phyloP scores from a whole-genome alignment of 2,113 vertebrate genomes.

The Salvelinus namaycush region DNA sequence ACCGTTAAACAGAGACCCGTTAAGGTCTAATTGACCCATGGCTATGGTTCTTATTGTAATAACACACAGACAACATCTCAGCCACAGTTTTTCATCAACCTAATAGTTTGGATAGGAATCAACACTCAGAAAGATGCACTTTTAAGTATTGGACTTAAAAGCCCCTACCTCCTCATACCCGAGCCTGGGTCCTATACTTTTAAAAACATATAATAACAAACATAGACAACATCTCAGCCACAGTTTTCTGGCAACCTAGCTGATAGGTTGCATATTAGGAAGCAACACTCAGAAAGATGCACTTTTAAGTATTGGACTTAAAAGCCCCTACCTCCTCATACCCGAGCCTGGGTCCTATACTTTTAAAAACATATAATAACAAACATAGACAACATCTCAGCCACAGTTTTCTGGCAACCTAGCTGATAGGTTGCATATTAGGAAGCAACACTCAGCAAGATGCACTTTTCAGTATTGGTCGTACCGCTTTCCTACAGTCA shows the following conservation, averaged over 20 bases:
- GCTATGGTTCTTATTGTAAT: slow-evolving; percentile 21
- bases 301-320: too few species aligned
- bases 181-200: not conserved
- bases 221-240: slow-evolving; percentile 32
- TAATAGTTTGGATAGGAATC: slow-evolving; percentile 23
- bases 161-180: too few species aligned
- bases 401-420: slow-evolving; percentile 34
- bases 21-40: slow-evolving; percentile 27
- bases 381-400: slow-evolving; percentile 22
- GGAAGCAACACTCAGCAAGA: not conserved
- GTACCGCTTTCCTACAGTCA: too few species aligned
- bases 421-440: slow-evolving; percentile 21
- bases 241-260: slow-evolving; percentile 27
- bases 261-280: slow-evolving; percentile 24
- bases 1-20: slow-evolving; percentile 5
- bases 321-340: too few species aligned
- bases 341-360: too few species aligned
- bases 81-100: slow-evolving; percentile 37
- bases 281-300: not conserved
- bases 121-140: not conserved
- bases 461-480: too few species aligned
- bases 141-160: too few species aligned
- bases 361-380: not conserved
- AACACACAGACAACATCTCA: slow-evolving; percentile 25
- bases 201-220: not conserved